phyloP scores from a whole-genome alignment of 2,888 invertebrate species.

The Drosophila crucigera region DNA sequence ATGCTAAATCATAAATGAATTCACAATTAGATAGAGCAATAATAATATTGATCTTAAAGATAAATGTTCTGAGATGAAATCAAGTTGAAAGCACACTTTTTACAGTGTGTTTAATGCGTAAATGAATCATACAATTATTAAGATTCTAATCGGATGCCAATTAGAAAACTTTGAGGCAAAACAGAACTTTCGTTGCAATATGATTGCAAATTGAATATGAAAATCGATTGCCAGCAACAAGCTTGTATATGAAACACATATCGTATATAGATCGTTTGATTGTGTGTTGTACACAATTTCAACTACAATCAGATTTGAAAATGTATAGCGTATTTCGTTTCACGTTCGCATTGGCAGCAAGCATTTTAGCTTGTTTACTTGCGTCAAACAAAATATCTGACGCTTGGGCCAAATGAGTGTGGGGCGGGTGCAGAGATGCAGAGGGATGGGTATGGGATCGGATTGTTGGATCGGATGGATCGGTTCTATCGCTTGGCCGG shows the following conservation, averaged over 20 bases:
- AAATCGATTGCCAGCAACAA: not conserved
- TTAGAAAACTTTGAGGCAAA: not conserved
- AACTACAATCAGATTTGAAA: conserved; percentile 44
- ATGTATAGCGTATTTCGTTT: conserved; percentile 77
- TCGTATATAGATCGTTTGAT: conserved; percentile 21
- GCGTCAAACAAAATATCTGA: conserved; percentile 70
- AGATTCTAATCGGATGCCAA: no score
- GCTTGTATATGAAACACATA: not conserved
- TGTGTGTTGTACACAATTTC: conserved; percentile 22
- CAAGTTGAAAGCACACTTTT: not conserved
- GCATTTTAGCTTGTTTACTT: conserved; percentile 74
- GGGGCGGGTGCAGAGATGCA: conserved; percentile 2
- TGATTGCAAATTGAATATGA: not conserved
- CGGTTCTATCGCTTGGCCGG: conserved; percentile 23
- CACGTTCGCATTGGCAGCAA: conserved; percentile 48
- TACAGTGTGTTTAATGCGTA: not conserved
- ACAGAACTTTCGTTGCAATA: conserved; percentile 2
- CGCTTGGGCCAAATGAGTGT: conserved; percentile 13
- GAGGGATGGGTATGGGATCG: conserved; percentile 6
- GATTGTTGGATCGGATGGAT: conserved; percentile 17
- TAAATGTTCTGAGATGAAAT: not conserved
- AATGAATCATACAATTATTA: not conserved
- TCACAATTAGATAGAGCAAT: not conserved
- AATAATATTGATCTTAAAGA: not conserved
- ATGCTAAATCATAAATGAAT: not conserved